Evolutionary conservation across 2,797 vertebrate genomes (phyloP), one percentile per base, ranked within the genome.

Genomic region (Eulemur coronatus): DNA sequence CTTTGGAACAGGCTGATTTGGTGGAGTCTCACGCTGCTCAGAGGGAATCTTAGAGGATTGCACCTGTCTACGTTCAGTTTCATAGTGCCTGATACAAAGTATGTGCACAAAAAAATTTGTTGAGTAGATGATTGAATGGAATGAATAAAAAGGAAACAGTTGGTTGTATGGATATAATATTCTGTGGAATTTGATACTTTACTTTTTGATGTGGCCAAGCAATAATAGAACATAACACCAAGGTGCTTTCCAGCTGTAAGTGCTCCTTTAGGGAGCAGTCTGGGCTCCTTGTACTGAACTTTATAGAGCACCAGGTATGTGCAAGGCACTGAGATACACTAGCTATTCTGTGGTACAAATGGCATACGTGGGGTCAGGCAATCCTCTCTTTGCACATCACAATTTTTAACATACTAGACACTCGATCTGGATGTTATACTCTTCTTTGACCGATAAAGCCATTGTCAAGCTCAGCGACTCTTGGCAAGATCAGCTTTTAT

Each of bases 281-380:
- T 46, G 33, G 28, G 20, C 26, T 43, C 28, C 79, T 35, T 7
- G 33, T 46, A 30, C 14, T 65, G 26, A 67, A n/a, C 50, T 28
- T 26, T 13, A 35, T 0, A n/a, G 13, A 73, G 20, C 9, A 35
- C 15, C 22, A 43, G 22, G 11, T 5, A 33, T 38, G 5, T 5
- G 1, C 4, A 75, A 86, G 35, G 38, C n/a, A 38, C 0, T 1
- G 5, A 46, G 48, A 67, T 1, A 22, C 11, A 28, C 4, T 15
- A 75, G 2, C 18, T 4, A 3, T 65, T 65, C 43, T 67, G 30
- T 72, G 3, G 1, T 13, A 59, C 12, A 70, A n/a, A 15, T 2
- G 3, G 2, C 46, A 38, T 24, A 67, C 2, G 1, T 14, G 20
- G 7, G 4, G 2, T 72, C n/a, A 61, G 35, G 1, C 2, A 8